Evolutionary conservation across 2,113 vertebrate species (phyloP), one percentile per base, ranked within the genome.

Genomic region (Hyaena hyaena): DNA sequence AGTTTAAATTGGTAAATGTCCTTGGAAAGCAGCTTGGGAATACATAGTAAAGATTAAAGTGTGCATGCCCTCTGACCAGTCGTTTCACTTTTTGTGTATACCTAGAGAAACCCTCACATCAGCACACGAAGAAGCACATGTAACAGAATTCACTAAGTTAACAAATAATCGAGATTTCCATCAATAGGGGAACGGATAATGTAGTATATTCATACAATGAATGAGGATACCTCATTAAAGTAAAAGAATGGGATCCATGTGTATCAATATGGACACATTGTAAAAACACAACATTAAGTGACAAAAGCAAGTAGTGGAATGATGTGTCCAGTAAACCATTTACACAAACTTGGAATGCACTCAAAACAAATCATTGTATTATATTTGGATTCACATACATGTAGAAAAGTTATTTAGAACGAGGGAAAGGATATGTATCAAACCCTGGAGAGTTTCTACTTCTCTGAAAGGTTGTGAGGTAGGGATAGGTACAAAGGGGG

Each of bases 271-370:
- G 65, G 76, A 84, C 45, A 65, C 5, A 77, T 14, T 16, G 39
- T 39, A 87, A 63, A 89, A 84, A 95, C 26, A 74, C 4, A 21
- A 53, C 2, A 7, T n/a, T n/a, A 45, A 82, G 33, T 43, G n/a
- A 88, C 66, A 95, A 93, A 94, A 88, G 50, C 16, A 66, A 89
- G 24, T 82, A 96, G 61, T 45, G 55, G 68, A 77, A 71, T 89
- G 79, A 43, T 66, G 61, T 82, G 10, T 28, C 43, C 5, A 82
- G 33, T 48, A 73, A 94, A 77, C 11, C n/a, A 85, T 43, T 86
- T 74, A 58, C 19, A 35, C 17, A 95, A 28, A 86, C 35, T 92
- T 86, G 87, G 79, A 77, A 68, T 8, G 73, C 1, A 50, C 16
- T 45, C 31, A 79, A 69, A 77, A 90, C 6, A 79, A 74, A 73